These are phyloP conservation scores for Raja brachyura DNA, from an alignment of 2,113 vertebrate species.

Conservation along the genomic window DNA sequence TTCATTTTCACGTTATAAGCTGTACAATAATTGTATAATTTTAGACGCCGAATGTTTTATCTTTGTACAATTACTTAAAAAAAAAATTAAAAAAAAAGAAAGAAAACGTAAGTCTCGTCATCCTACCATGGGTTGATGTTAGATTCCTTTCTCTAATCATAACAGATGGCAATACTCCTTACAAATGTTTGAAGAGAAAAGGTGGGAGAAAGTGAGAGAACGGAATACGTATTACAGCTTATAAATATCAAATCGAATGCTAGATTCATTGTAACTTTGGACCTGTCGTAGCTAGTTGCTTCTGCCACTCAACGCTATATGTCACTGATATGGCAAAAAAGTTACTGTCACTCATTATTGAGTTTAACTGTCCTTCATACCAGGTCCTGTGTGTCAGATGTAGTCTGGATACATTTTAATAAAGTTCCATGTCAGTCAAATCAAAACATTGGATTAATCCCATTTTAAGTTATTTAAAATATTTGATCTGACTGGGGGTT, in stretches of 20 bases:
- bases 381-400: background rate
- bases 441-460: background rate
- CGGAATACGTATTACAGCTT: background rate
- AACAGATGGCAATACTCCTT: background rate
- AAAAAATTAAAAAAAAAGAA: too few species aligned
- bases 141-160: background rate
- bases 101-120: too few species aligned
- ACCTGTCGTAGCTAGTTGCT: conserved; percentile 6
- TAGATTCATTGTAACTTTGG: background rate
- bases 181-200: background rate
- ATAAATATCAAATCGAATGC: background rate
- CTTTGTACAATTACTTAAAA: too few species aligned
- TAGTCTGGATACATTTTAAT: conserved; percentile 1
- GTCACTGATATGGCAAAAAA: background rate
- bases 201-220: background rate
- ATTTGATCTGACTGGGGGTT: background rate
- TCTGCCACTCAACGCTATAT: conserved; percentile 3
- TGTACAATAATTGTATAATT: too few species aligned
- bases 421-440: background rate
- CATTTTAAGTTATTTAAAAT: conserved; percentile 11
- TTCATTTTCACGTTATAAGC: too few species aligned
- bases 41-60: too few species aligned
- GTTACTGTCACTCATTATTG: background rate
- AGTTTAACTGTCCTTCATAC: background rate
- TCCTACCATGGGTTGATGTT: background rate